Base-by-base conservation (phyloP, 2,888 invertebrate genomes). In the Keiferia lycopersicella region DNA sequence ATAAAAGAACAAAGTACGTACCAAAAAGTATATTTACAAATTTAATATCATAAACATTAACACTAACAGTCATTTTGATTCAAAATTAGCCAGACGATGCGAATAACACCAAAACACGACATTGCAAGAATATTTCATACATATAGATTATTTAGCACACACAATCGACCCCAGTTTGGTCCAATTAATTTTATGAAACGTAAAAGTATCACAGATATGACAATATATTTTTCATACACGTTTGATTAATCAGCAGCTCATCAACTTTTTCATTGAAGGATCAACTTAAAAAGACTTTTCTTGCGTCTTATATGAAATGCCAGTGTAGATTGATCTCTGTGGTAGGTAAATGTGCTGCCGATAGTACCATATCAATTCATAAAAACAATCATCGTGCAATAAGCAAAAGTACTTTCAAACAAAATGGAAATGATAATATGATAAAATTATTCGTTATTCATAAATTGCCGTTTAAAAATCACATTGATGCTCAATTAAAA, bases 51-150 rank as follows among this genome's bases (percentile, higher is more conserved):
- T 62, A 39, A 56, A 41, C 30, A 56, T 66, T 67, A 67, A 66
- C 61, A 20, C 66, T 69, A 69, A 69, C 69, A 69, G 69, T 69
- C 69, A 67, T 65, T 65, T 64, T 61, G 56, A 61, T 65, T 64
- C 22, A 20, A 66, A 4, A 50, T 39, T 61, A 64, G 51, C 20
- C 22, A 61, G 45, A 45, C 45, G 16, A 45, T 45, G 45, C 45
- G 45, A 16, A 45, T 45, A 11, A 45, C 45, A 45, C 45, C 45
- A n/a, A n/a, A n/a, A 34, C 45, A 45, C 45, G 45, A 45, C 41
- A 60, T 22, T 45, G 39, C 41, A n/a, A 39, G 38, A 59, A 59
- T 38, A 59, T 16, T 45, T 45, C n/a, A 45, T 11, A 45, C 26
- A 26, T 26, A 26, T 26, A 26, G 6, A 6, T 56, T 56, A 56